Evolutionary conservation across 1,140 invertebrate genomes (phyloP), one percentile per base, ranked within the genome.

Genomic region (Drosophila pseudoananassae): DNA sequence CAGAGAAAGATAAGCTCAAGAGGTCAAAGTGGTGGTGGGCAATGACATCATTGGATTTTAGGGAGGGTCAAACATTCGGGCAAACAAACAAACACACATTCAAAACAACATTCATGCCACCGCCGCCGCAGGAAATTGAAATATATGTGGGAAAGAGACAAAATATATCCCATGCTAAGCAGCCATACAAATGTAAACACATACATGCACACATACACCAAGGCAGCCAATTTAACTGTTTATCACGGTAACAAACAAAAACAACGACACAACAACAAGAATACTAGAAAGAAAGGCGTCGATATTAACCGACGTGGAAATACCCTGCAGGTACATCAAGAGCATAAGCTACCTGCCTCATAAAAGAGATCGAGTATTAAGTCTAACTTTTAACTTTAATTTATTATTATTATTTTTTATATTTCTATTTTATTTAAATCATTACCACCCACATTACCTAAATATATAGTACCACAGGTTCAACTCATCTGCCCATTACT

Each of bases 171-270:
- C 45, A 27, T 50, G 61, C 49, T 45, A 53, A 64, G 66, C 78
- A 76, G 78, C 77, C 77, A 64, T 82, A 88, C 78, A 82, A 84
- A 57, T 51, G 31, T 12, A 12, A 20, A 52, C 14, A 20, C 29
- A 72, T 9, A 61, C 15, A 50, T 12, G 63, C 56, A 76, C 20
- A 53, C 47, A 25, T 49, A 59, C 14, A 46, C 31, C 29, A 58
- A 38, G 55, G 58, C 65, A 76, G 65, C 51, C 78, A 85, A 85
- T 88, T 88, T 88, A 88, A 83, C 78, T 77, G 84, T 89, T 89
- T 83, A 77, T 88, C 71, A 54, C 45, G 51, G 72, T 77, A 66
- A 40, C 71, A 89, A 70, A 83, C 54, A 70, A 69, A 83, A 83
- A 83, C 76, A 78, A 74, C 73, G 43, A 23, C 45, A 51, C 50